A percentile compares a stretch with the other conserved stretches of the same genome.
These are phyloP conservation scores for Dicaeum eximium DNA, from an alignment of 2,113 vertebrate species.

Conservation along the genomic window DNA sequence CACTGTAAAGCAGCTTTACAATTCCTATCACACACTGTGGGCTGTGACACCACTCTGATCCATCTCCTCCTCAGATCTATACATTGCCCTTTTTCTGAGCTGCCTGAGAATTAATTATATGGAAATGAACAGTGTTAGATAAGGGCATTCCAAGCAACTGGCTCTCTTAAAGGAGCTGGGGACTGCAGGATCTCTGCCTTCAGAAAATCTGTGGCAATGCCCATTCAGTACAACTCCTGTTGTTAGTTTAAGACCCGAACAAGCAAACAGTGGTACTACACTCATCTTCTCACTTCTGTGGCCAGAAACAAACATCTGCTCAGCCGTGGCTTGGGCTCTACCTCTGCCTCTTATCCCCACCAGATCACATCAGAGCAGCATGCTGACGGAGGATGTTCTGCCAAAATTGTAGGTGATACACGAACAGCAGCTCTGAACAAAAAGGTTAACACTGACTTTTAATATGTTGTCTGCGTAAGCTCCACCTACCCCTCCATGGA, in stretches of 20 bases:
- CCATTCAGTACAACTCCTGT: not conserved
- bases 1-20: slow-evolving; percentile 30
- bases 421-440: not conserved
- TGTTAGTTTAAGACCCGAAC: not conserved
- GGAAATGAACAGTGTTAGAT: not conserved
- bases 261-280: not conserved
- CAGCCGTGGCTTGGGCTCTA: not conserved
- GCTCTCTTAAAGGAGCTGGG: not conserved
- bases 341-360: not conserved
- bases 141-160: not conserved
- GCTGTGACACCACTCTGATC: slow-evolving; percentile 31
- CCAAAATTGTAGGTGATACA: not conserved
- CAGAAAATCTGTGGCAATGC: not conserved
- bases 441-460: not conserved
- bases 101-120: slow-evolving; percentile 34
- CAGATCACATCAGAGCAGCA: not conserved
- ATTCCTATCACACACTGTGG: not conserved
- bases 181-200: not conserved
- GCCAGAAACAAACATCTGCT: not conserved
- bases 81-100: not conserved
- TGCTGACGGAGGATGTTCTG: not conserved
- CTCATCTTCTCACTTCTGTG: not conserved
- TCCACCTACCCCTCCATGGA: not conserved
- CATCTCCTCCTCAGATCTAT: slow-evolving; percentile 14
- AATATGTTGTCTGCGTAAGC: not conserved